Percentiles rank a stretch among this genome's conserved stretches.
Evolutionary conservation across 2,797 vertebrate genomes (phyloP).

Genomic region (Mus minutoides): DNA sequence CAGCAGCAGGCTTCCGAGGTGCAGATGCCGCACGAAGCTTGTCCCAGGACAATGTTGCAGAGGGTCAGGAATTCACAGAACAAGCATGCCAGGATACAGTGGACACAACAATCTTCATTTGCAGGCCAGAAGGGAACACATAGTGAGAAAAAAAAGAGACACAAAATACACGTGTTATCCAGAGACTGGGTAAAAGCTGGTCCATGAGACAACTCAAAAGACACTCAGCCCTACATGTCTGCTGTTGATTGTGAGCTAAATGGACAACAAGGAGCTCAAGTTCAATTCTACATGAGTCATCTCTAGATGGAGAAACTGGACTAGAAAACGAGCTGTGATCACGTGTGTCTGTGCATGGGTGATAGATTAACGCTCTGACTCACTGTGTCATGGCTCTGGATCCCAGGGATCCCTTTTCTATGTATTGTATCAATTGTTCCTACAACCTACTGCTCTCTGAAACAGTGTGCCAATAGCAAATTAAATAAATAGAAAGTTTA

Average conservation of each 20-base stretch:
- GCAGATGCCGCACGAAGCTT: constrained; percentile 95
- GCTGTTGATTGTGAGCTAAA: background rate
- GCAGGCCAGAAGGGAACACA: background rate
- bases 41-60: constrained; percentile 97
- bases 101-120: constrained; percentile 96
- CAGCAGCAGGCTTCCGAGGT: constrained; percentile 95
- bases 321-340: background rate
- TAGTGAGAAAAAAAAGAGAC: background rate
- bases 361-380: background rate
- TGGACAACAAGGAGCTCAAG: background rate
- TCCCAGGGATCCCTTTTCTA: background rate
- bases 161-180: constrained; percentile 28
- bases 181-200: background rate
- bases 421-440: background rate
- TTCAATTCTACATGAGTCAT: background rate
- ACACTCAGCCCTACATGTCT: background rate
- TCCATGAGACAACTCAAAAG: background rate
- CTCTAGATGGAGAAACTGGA: background rate
- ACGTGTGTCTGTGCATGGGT: accelerated
- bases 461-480: background rate
- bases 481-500: background rate
- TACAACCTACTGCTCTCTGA: background rate
- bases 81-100: constrained; percentile 98
- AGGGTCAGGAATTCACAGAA: constrained; percentile 98
- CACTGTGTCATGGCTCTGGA: background rate